Base-by-base conservation (phyloP, 2,113 vertebrate genomes). In the Melanostigma gelatinosum region DNA sequence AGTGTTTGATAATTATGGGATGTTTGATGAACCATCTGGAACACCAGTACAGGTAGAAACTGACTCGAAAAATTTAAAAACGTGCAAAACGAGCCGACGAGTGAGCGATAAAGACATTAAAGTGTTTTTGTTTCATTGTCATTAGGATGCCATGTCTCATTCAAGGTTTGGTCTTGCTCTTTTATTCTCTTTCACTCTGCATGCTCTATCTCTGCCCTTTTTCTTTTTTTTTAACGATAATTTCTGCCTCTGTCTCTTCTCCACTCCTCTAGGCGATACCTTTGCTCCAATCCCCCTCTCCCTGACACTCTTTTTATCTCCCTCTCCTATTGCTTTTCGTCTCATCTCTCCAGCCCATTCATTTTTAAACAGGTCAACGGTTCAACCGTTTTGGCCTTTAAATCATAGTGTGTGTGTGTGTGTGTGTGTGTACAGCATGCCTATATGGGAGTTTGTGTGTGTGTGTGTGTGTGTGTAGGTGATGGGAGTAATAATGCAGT, bases 21-120 rank as follows among this genome's bases (percentile, higher is more conserved):
- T 88, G 72, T 87, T 92, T 87, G 91, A 90, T 85, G 80, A 93
- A 90, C 91, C 93, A 93, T 94, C 92, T 94, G 92, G 89, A 90
- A 81, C 60, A 65, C 13, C 62, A 75, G 79, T 85, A 86, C 68
- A 80, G 86, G 77, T 76, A 75, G 66, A 85, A 75, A 65, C 27
- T 66, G 55, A 84, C 60, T 69, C 27, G 15, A 71, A 86, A 87
- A 40, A 65, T 13, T 0, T 13, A 57, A 22, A 72, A 42, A 32
- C 6, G 18, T 24, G 7, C 6, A n/a, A 15, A 9, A 8, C 7
- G 63, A 81, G 60, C 62, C 3, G 44, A 52, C 61, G 77, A 44
- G 60, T 67, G 75, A 66, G 32, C 42, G 68, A 72, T 69, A 18
- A 83, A 46, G 40, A 63, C 50, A 73, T 84, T 27, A 77, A 77